These are phyloP conservation scores for Diceros bicornis DNA, from an alignment of 2,797 vertebrate genomes.

Conservation along the genomic window DNA sequence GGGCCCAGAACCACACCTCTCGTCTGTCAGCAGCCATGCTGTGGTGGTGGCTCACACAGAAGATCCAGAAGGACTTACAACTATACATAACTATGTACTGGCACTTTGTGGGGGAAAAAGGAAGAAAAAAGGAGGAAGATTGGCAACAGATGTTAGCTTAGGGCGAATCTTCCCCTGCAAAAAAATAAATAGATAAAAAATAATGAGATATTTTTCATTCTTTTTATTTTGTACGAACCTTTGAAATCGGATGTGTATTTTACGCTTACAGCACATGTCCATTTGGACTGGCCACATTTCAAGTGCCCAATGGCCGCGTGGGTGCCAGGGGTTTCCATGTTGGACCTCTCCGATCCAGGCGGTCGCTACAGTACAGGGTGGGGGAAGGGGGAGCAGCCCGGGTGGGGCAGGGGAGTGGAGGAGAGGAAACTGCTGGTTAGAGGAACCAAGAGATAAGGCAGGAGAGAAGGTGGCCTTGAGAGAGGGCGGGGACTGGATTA, in stretches of 20 bases:
- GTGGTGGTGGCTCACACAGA: too few relatives aligned
- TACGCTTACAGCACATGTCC: background rate
- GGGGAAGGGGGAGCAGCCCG: background rate
- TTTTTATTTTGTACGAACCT: background rate
- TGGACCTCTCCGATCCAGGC: background rate
- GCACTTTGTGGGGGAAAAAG: too few relatives aligned
- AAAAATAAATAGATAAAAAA: too few relatives aligned
- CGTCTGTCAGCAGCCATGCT: too few relatives aligned
- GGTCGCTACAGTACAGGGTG: background rate
- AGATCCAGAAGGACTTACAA: too few relatives aligned
- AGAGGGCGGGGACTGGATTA: background rate
- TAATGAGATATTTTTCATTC: background rate
- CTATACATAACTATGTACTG: too few relatives aligned
- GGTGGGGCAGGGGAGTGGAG: too few relatives aligned
- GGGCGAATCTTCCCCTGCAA: too few relatives aligned
- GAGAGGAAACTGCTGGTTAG: background rate
- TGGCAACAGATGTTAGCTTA: too few relatives aligned
- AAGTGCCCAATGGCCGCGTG: background rate
- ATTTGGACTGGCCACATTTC: background rate
- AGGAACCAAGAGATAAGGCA: background rate
- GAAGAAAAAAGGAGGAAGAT: too few relatives aligned
- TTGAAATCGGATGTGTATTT: background rate
- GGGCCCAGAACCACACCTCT: too few relatives aligned
- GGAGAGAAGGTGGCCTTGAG: background rate
- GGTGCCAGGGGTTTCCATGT: background rate